phyloP scores from a whole-genome alignment of 2,113 vertebrate genomes.

The Proteles cristata region DNA sequence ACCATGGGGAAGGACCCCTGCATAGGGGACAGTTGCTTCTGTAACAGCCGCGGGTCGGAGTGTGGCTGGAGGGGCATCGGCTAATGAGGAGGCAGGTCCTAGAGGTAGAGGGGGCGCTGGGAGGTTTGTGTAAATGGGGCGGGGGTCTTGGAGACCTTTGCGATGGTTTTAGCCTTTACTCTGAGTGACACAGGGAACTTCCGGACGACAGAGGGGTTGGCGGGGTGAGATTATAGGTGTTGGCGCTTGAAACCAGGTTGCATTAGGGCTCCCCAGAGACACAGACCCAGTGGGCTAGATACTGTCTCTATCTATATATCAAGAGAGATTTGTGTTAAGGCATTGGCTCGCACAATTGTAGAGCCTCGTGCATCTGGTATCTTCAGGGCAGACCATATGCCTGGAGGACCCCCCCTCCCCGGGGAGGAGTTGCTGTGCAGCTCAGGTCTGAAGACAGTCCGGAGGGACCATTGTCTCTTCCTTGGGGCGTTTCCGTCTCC shows the following conservation, averaged over 20 bases:
- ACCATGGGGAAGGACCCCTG: rapidly evolving
- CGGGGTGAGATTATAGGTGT: too few relatives aligned
- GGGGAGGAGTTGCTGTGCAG: neutral
- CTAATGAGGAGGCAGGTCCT: too few relatives aligned
- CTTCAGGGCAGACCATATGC: too few relatives aligned
- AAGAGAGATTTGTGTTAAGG: neutral
- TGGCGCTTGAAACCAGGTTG: neutral
- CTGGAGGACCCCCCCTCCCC: neutral
- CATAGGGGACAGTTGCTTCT: neutral
- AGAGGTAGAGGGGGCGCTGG: neutral
- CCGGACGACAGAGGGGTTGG: neutral
- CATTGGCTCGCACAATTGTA: neutral
- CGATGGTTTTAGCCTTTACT: neutral
- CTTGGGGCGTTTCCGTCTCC: neutral
- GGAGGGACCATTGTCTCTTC: neutral
- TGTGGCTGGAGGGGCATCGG: neutral
- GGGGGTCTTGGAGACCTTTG: neutral
- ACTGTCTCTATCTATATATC: too few relatives aligned
- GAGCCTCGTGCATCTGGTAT: neutral
- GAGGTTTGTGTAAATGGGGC: neutral
- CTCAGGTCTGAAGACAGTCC: neutral
- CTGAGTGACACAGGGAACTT: neutral
- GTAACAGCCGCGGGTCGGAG: too few relatives aligned
- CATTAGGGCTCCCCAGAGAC: neutral
- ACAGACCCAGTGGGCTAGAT: neutral